phyloP scores from a whole-genome alignment of 1,140 invertebrate species.

The Drosophila navojoa region DNA sequence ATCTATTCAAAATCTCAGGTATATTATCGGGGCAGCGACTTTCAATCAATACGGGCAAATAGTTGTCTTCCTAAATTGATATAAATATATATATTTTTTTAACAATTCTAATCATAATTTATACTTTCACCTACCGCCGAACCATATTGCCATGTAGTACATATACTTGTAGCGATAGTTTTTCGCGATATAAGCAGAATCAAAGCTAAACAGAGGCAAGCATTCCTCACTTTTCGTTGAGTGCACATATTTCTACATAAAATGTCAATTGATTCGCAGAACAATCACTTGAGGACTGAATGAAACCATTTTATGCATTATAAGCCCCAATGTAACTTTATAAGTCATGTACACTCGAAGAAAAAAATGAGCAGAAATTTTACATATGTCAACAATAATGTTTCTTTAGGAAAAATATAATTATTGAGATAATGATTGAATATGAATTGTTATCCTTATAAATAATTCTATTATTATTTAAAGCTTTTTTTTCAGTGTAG shows the following conservation, averaged over 20 bases:
- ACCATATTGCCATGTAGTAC: conserved; percentile 16
- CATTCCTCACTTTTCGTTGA: background rate
- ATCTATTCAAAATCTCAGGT: background rate
- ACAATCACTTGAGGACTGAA: background rate
- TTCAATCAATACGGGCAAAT: background rate
- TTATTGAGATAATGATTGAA: too few species aligned
- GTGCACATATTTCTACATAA: background rate
- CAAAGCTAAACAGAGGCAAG: background rate
- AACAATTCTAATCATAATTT: background rate
- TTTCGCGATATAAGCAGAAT: background rate
- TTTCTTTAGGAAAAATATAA: too few species aligned
- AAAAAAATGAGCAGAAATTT: background rate
- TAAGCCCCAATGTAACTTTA: background rate
- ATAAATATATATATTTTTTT: too few species aligned
- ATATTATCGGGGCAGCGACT: background rate
- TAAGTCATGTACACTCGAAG: background rate
- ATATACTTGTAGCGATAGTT: background rate
- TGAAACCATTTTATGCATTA: background rate
- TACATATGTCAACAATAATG: too few species aligned
- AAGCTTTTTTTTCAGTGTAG: conserved; percentile 4
- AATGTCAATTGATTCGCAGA: background rate
- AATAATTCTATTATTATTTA: too few species aligned
- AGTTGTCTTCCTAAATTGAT: background rate
- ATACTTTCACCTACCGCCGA: background rate
- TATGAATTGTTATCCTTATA: too few species aligned